Conservation (phyloP, 2,888 invertebrate species). For the Plebejus anna region DNA sequence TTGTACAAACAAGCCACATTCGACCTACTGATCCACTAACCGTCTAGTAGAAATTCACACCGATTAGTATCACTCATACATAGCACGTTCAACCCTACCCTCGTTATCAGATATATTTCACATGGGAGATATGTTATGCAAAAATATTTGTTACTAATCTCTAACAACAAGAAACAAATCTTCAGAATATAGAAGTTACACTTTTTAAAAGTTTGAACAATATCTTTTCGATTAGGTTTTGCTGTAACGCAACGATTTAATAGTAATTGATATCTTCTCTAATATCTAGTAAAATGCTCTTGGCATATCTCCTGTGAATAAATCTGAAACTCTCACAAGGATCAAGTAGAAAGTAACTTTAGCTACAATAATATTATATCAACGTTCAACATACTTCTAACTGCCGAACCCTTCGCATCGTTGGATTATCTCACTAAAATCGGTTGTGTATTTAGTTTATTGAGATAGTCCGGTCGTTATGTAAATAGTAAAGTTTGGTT, state of each 20-base stretch:
- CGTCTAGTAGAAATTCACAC: constrained; percentile 60
- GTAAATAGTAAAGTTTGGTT: constrained; percentile 77
- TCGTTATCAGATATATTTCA: not conserved
- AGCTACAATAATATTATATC: constrained; percentile 45
- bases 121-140: not conserved
- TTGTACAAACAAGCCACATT: constrained; percentile 34
- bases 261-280: not conserved
- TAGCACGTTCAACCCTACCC: constrained; percentile 64
- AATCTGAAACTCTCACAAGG: constrained; percentile 50
- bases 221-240: not conserved
- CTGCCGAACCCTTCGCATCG: constrained; percentile 53
- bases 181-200: not conserved
- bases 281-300: not conserved
- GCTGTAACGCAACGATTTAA: not conserved
- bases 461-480: constrained; percentile 60
- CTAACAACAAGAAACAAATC: not conserved
- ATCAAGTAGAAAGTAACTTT: constrained; percentile 55
- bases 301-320: not conserved
- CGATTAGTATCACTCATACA: constrained; percentile 54
- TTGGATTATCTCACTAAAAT: constrained; percentile 59
- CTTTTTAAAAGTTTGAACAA: not conserved
- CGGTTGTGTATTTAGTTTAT: constrained; percentile 33
- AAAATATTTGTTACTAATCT: not conserved
- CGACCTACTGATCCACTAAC: constrained; percentile 73
- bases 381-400: constrained; percentile 52